Conservation (phyloP, 1,140 invertebrate species). For the Diachasma alloeum region DNA sequence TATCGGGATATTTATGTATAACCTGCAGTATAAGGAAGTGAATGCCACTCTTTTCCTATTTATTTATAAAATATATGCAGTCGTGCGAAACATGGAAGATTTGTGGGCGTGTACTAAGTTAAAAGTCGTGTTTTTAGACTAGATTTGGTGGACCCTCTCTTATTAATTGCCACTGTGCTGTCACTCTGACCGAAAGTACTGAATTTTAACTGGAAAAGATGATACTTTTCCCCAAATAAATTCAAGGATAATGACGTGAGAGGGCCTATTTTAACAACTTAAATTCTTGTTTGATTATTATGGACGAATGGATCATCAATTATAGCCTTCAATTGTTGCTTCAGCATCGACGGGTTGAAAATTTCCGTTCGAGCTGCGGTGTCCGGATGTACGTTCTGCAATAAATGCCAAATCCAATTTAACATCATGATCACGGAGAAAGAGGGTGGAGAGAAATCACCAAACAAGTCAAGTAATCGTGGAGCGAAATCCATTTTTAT, state of each 20-base stretch:
- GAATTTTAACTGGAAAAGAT: too few species aligned
- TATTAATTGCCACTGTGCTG: too few species aligned
- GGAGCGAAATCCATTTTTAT: too few species aligned
- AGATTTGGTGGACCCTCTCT: too few species aligned
- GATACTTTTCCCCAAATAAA: too few species aligned
- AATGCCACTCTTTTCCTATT: neutral
- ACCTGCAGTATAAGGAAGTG: neutral
- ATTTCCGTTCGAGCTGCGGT: slow-evolving; percentile 50
- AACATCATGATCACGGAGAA: neutral
- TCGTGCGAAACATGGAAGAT: neutral
- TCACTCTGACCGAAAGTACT: too few species aligned
- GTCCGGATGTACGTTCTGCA: slow-evolving; percentile 53
- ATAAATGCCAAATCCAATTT: slow-evolving; percentile 17
- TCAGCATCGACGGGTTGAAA: slow-evolving; percentile 52
- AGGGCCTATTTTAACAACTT: too few species aligned
- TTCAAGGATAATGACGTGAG: too few species aligned
- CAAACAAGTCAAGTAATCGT: too few species aligned
- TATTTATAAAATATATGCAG: neutral
- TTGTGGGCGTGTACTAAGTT: neutral
- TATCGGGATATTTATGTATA: neutral
- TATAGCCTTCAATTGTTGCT: neutral
- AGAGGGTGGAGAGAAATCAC: too few species aligned
- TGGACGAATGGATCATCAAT: slow-evolving; percentile 13
- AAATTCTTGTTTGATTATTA: too few species aligned
- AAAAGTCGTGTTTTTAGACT: too few species aligned